Evolutionary conservation across 1,140 invertebrate species (phyloP).

Genomic region (Drosophila ercepeae): DNA sequence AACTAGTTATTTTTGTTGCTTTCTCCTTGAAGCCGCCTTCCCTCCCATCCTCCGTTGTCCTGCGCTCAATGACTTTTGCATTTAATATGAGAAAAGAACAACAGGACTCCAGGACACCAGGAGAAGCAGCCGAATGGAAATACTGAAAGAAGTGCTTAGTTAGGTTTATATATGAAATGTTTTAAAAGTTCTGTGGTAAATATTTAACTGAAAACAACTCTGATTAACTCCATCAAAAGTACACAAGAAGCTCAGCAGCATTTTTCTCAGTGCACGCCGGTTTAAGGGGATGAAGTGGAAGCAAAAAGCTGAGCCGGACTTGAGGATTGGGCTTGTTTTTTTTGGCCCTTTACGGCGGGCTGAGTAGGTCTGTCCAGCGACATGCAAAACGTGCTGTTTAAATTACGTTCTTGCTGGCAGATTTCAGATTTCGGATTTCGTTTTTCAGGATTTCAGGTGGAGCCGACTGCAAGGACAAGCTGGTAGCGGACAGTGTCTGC

Average conservation of each 20-base stretch:
- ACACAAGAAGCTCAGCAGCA: no score
- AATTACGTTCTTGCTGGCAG: slow-evolving; percentile 69
- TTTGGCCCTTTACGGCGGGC: slow-evolving; percentile 39
- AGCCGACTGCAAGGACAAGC: slow-evolving; percentile 47
- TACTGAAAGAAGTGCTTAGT: slow-evolving; percentile 3
- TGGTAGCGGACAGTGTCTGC: slow-evolving; percentile 56
- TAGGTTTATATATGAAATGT: no score
- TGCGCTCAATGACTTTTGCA: slow-evolving; percentile 81
- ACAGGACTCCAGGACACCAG: slow-evolving; percentile 46
- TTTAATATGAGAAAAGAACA: slow-evolving; percentile 74
- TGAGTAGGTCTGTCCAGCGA: slow-evolving; percentile 59
- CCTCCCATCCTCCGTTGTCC: slow-evolving; percentile 48
- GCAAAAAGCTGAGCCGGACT: slow-evolving; percentile 45
- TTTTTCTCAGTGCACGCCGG: slow-evolving; percentile 1
- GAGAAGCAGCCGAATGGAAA: slow-evolving; percentile 21
- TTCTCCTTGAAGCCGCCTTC: not conserved
- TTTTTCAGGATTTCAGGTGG: slow-evolving; percentile 33
- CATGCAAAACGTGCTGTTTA: slow-evolving; percentile 76
- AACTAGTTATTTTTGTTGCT: slow-evolving; percentile 74
- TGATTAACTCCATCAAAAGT: no score
- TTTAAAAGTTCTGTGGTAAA: not conserved
- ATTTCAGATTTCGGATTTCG: slow-evolving; percentile 56
- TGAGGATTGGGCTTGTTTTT: slow-evolving; percentile 36
- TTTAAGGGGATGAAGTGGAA: slow-evolving; percentile 10
- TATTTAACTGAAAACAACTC: no score